Evolutionary conservation across 2,888 invertebrate species (phyloP).

Genomic region (Erpobdella octoculata): DNA sequence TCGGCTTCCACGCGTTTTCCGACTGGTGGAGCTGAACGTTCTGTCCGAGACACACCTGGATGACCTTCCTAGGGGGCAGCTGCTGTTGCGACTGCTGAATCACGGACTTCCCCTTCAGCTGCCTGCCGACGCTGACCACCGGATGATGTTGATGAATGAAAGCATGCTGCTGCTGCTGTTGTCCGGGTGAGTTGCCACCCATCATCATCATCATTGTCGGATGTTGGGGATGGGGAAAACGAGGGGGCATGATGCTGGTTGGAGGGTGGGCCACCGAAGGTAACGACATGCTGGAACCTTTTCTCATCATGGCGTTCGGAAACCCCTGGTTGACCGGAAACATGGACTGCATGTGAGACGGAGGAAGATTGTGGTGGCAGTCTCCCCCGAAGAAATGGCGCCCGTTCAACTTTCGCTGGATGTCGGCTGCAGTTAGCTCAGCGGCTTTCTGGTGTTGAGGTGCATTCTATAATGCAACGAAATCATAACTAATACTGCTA

Average conservation of each 20-base stretch:
- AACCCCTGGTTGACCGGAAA: background rate
- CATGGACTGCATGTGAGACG: background rate
- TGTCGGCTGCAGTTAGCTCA: background rate
- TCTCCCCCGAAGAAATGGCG: background rate
- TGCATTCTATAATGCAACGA: no score
- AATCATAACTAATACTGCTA: background rate
- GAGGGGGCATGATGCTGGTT: background rate
- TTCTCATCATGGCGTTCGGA: background rate
- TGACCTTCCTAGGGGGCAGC: slow-evolving; percentile 42
- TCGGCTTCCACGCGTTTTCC: slow-evolving; percentile 85
- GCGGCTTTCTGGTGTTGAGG: no score
- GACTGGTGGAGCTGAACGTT: slow-evolving; percentile 76
- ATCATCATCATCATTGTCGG: slow-evolving; percentile 17
- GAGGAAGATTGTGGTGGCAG: background rate
- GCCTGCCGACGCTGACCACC: background rate
- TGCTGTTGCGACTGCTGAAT: slow-evolving; percentile 1
- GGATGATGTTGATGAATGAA: background rate
- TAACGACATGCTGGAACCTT: slow-evolving; percentile 12
- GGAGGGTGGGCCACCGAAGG: slow-evolving; percentile 12
- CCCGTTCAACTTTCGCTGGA: background rate
- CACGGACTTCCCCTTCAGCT: slow-evolving; percentile 22
- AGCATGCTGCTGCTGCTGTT: background rate
- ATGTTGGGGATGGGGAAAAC: slow-evolving; percentile 1
- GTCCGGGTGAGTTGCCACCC: background rate
- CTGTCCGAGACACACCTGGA: slow-evolving; percentile 53